phyloP scores from a whole-genome alignment of 2,797 vertebrate species.

The Melanogrammus aeglefinus region DNA sequence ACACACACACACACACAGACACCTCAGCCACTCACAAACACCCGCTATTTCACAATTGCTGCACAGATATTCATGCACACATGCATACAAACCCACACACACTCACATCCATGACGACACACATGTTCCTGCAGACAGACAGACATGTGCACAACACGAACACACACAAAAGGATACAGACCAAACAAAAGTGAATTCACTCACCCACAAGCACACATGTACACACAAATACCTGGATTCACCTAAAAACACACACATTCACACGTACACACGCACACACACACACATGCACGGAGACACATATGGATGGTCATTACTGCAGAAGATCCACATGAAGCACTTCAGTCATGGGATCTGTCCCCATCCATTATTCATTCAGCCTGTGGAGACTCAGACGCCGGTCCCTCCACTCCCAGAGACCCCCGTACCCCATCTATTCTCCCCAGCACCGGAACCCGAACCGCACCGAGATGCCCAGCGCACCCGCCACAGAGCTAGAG shows the following conservation, averaged over 20 bases:
- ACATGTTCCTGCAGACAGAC: background rate
- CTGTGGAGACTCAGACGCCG: slow-evolving; percentile 51
- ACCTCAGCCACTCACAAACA: background rate
- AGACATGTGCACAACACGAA: slow-evolving; percentile 15
- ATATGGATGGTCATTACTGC: slow-evolving; percentile 60
- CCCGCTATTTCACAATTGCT: slow-evolving; percentile 7
- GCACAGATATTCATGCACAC: slow-evolving; percentile 1
- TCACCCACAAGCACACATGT: too few relatives aligned
- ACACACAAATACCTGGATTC: background rate
- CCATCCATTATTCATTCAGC: slow-evolving; percentile 73
- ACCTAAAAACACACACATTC: slow-evolving; percentile 25
- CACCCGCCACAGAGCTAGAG: slow-evolving; percentile 36
- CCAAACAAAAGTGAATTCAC: too few relatives aligned
- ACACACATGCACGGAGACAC: slow-evolving; percentile 32
- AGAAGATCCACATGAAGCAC: slow-evolving; percentile 68
- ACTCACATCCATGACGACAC: slow-evolving; percentile 37
- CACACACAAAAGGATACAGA: slow-evolving; percentile 28
- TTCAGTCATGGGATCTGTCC: slow-evolving; percentile 70
- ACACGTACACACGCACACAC: slow-evolving; percentile 35
- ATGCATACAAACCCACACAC: slow-evolving; percentile 29
- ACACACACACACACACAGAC: background rate
- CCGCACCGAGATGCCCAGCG: slow-evolving; percentile 42
- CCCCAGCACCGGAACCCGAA: slow-evolving; percentile 45
- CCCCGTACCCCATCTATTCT: slow-evolving; percentile 64
- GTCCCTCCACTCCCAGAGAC: slow-evolving; percentile 60